Percentiles rank a stretch among this genome's conserved stretches.
Evolutionary conservation across 2,113 vertebrate genomes (phyloP).

Genomic region (Hippocampus zosterae): DNA sequence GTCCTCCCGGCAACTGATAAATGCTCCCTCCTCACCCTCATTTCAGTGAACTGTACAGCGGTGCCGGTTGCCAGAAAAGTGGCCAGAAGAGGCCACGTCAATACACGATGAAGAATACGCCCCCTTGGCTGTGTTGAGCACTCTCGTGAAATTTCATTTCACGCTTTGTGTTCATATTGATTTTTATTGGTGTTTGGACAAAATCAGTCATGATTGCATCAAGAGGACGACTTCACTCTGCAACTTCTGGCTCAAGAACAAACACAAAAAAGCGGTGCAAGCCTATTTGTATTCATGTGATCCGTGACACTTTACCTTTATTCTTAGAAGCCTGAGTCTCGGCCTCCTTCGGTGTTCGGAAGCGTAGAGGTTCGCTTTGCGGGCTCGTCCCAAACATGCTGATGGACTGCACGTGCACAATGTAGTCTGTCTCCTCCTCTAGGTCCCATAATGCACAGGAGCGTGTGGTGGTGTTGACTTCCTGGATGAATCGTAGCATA

Average conservation of each 20-base stretch:
- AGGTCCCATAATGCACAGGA: constrained; percentile 96
- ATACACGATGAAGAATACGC: constrained; percentile 36
- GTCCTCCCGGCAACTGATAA: constrained; percentile 40
- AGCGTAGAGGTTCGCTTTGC: constrained; percentile 85
- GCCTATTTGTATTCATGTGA: not conserved
- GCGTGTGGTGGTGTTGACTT: constrained; percentile 95
- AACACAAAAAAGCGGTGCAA: not conserved
- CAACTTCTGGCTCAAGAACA: constrained; percentile 9
- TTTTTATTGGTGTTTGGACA: constrained; percentile 52
- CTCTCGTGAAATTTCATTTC: constrained; percentile 65
- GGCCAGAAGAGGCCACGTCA: constrained; percentile 29
- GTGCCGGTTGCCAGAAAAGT: constrained; percentile 31
- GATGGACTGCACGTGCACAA: constrained; percentile 93
- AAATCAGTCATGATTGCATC: constrained; percentile 50
- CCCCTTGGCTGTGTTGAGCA: constrained; percentile 30
- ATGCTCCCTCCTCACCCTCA: constrained; percentile 30
- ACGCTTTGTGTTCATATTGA: constrained; percentile 63
- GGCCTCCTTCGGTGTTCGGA: constrained; percentile 87
- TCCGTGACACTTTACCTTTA: constrained; percentile 73
- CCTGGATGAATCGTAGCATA: constrained; percentile 98
- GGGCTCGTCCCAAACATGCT: constrained; percentile 88
- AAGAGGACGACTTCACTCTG: constrained; percentile 38
- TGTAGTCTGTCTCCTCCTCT: constrained; percentile 94
- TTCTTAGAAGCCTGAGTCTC: constrained; percentile 88
- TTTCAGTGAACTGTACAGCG: constrained; percentile 35